Evolutionary conservation across 2,888 invertebrate genomes (phyloP).

Genomic region (Megaustenia siamemsis): DNA sequence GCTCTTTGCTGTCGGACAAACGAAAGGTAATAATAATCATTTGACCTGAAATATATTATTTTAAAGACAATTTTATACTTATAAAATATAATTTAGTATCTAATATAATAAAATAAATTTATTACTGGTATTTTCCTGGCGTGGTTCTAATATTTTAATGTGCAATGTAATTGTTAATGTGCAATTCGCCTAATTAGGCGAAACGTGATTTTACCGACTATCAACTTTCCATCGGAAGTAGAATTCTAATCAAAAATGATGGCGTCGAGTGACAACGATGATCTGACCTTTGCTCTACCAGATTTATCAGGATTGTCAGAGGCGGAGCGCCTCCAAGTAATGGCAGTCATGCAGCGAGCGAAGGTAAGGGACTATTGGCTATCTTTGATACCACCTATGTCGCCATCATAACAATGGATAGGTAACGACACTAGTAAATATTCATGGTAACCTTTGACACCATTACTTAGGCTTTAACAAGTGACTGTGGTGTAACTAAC

Average conservation of each 20-base stretch:
- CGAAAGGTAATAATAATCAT: no score
- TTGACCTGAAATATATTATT: no score
- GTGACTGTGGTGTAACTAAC: no score
- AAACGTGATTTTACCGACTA: background rate
- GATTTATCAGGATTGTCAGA: conserved; percentile 74
- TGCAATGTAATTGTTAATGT: no score
- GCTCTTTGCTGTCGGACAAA: no score
- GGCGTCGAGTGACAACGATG: conserved; percentile 53
- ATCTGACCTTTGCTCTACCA: conserved; percentile 63
- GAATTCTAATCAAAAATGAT: conserved; percentile 42
- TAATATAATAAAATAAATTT: no score
- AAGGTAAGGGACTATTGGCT: conserved; percentile 64
- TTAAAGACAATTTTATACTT: no score
- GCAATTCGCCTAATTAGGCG: background rate
- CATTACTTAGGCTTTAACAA: no score
- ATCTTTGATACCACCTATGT: background rate
- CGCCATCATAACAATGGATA: background rate
- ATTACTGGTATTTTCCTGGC: no score
- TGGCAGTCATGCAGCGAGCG: conserved; percentile 75
- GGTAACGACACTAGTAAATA: background rate
- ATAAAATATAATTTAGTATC: no score
- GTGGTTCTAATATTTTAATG: no score
- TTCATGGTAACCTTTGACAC: background rate
- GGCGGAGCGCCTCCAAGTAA: conserved; percentile 72
- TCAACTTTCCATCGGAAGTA: conserved; percentile 15